Conservation (phyloP, 1,140 invertebrate genomes). For the Aphelenchoides fujianensis region DNA sequence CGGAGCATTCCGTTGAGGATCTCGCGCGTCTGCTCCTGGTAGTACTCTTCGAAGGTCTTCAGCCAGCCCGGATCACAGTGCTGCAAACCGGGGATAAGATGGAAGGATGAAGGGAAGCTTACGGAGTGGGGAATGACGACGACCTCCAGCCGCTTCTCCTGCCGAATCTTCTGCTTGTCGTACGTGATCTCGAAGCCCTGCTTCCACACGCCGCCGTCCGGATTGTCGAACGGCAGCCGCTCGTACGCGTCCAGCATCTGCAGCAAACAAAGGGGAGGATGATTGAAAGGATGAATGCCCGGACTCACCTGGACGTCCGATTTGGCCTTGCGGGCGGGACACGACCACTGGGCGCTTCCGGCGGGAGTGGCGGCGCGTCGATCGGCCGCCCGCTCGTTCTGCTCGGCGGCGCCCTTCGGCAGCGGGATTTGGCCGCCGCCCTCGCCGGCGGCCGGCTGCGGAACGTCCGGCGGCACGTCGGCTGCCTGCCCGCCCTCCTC, state of each 20-base stretch:
- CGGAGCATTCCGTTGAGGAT: conserved; percentile 85
- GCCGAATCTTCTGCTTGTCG: conserved; percentile 74
- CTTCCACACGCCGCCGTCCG: conserved; percentile 95
- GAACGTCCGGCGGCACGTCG: neutral
- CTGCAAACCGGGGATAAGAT: too few species aligned
- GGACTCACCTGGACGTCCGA: neutral
- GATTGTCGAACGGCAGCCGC: conserved; percentile 82
- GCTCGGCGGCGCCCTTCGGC: neutral
- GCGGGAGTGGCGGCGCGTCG: neutral
- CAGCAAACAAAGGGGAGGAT: conserved; percentile 8
- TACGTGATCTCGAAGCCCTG: conserved; percentile 90
- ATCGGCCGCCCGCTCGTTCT: neutral
- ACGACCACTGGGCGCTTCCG: neutral
- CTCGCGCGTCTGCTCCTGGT: conserved; percentile 76
- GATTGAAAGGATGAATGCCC: too few species aligned
- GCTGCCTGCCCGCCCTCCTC: neutral
- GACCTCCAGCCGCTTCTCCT: conserved; percentile 79
- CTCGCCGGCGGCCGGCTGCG: neutral
- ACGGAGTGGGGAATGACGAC: conserved; percentile 95
- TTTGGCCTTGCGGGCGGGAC: neutral
- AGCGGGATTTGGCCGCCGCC: neutral
- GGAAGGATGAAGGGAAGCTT: too few species aligned
- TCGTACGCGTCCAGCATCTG: conserved; percentile 86
- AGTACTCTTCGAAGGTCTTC: conserved; percentile 93
- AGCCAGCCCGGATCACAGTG: conserved; percentile 74